Evolutionary conservation across 2,888 invertebrate genomes (phyloP), one percentile per base, ranked within the genome.

Genomic region (Melinopterus prodromus): DNA sequence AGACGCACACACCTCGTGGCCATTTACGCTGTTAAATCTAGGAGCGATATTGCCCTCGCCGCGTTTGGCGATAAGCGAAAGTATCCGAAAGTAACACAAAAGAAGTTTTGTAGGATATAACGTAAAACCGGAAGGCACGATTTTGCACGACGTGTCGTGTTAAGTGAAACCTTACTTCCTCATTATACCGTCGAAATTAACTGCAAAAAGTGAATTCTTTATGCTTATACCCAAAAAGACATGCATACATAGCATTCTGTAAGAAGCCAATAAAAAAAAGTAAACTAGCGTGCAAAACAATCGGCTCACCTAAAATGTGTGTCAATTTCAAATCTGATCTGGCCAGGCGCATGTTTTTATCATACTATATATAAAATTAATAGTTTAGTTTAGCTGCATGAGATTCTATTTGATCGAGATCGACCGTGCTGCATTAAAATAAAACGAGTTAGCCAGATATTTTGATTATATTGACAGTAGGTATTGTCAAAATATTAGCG

Each of bases 31-130:
- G 53, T 3, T 53, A 53, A 9, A 53, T 53, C 53, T 53, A 3
- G 7, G 53, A 53, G 53, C 53, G 12, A 53, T 1, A 7, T 12
- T 53, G 53, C 53, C 5, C 53, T 53, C 53, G 53, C 53, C 53
- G 53, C 53, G 53, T 53, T 53, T 53, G 53, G 53, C 53, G 53
- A 53, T 53, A 53, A 53, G 53, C 53, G 53, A 53, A 53, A 53
- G 53, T 53, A 53, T 53, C 5, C 53, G 5, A 53, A n/a, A n/a
- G n/a, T n/a, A n/a, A 53, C 53, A 53, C 53, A 53, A 53, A 53
- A 53, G 53, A 53, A 53, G 53, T 53, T 12, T 53, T 12, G 53
- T 6, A 53, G 53, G 53, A 53, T 53, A 53, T 53, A 53, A 6
- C 53, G 53, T 12, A 53, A 53, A 53, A 53, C 53, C 53, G 53